Evolutionary conservation across 2,888 invertebrate genomes (phyloP).

Genomic region (Sarcophaga variegata): DNA sequence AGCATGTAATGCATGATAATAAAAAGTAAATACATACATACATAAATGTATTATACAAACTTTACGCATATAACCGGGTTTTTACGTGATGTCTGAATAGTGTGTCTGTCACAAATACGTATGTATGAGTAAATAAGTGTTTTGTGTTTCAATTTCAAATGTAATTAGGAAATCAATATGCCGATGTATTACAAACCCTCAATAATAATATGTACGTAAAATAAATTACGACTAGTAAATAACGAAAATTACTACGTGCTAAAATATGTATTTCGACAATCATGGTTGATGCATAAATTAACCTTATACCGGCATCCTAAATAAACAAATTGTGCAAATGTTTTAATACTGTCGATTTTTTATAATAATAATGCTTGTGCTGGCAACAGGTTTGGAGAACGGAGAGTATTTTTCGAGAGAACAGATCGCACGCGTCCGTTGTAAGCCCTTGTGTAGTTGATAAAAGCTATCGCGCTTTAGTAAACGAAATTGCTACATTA

Average conservation of each 20-base stretch:
- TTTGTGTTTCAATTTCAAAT: not conserved
- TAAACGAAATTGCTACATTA: not conserved
- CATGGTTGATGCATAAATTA: slow-evolving; percentile 16
- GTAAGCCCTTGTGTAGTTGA: slow-evolving; percentile 50
- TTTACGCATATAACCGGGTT: no score
- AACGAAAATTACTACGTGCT: slow-evolving; percentile 5
- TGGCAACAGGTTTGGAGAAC: slow-evolving; percentile 55
- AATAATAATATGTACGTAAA: not conserved
- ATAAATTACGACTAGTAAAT: slow-evolving; percentile 8
- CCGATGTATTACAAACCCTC: slow-evolving; percentile 1
- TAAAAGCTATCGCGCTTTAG: not conserved
- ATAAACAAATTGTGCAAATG: slow-evolving; percentile 27
- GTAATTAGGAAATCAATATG: slow-evolving; percentile 12
- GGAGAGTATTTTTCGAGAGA: slow-evolving; percentile 12
- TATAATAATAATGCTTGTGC: not conserved
- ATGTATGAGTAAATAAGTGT: not conserved
- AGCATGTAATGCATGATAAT: no score
- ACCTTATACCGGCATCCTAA: slow-evolving; percentile 52
- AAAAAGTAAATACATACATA: no score
- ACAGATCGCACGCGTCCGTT: not conserved
- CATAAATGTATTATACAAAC: no score
- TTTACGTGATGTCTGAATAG: no score
- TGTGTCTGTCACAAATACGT: not conserved
- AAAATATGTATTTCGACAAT: not conserved
- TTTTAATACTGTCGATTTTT: slow-evolving; percentile 30